Evolutionary conservation across 1,140 invertebrate species (phyloP).

Genomic region (Atta texana): DNA sequence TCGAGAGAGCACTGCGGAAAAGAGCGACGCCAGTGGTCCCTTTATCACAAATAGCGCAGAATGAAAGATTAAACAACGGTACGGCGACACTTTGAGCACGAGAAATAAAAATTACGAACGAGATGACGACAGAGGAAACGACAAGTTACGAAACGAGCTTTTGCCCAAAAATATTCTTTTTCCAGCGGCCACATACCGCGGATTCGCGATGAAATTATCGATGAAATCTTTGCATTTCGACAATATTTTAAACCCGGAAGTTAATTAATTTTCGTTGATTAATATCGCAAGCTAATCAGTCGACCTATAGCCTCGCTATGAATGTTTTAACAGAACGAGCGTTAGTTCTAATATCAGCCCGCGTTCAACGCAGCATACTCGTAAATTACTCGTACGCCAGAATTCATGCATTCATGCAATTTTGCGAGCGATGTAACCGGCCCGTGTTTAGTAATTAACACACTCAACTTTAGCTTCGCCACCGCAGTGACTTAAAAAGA

Average conservation of each 20-base stretch:
- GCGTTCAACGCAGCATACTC: constrained; percentile 27
- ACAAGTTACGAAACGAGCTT: constrained; percentile 8
- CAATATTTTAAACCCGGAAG: constrained; percentile 51
- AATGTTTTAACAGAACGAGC: constrained; percentile 69
- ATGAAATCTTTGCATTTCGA: constrained; percentile 28
- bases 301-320: constrained; percentile 38
- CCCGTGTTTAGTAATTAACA: constrained; percentile 57
- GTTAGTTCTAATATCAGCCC: constrained; percentile 63
- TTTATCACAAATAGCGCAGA: constrained; percentile 83
- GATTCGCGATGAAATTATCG: constrained; percentile 26
- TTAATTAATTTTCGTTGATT: constrained; percentile 67
- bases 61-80: constrained; percentile 85
- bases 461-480: constrained; percentile 32
- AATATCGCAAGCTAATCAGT: constrained; percentile 65
- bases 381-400: constrained; percentile 58
- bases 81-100: constrained; percentile 49
- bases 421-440: constrained; percentile 62
- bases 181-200: not conserved
- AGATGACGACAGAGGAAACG: constrained; percentile 31
- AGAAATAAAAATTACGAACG: constrained; percentile 50
- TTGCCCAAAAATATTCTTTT: not conserved
- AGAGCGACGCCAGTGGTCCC: constrained; percentile 72
- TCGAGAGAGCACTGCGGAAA: constrained; percentile 55
- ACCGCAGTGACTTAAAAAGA: constrained; percentile 59
- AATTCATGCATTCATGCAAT: constrained; percentile 62